Evolutionary conservation across 2,113 vertebrate genomes (phyloP).

Genomic region (Xyrauchen texanus): DNA sequence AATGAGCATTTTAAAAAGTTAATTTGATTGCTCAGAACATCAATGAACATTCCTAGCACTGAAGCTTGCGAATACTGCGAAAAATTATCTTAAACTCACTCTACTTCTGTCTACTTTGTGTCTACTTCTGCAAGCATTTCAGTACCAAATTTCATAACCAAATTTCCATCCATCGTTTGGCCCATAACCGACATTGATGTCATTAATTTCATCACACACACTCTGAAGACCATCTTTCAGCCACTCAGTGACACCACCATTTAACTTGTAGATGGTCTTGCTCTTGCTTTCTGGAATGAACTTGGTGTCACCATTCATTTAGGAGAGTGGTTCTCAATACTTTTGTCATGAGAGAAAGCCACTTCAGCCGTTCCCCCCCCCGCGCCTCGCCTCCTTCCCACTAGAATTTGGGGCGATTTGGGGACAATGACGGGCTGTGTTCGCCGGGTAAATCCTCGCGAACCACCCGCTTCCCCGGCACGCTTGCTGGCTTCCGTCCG

Average conservation of each 20-base stretch:
- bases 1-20: background rate
- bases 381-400: too few relatives aligned
- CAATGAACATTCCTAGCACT: slow-evolving; percentile 79
- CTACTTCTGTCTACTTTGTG: too few relatives aligned
- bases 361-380: too few relatives aligned
- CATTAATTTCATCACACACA: slow-evolving; percentile 95
- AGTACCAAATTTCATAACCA: slow-evolving; percentile 97
- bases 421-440: too few relatives aligned
- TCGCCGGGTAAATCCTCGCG: too few relatives aligned
- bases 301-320: slow-evolving; percentile 96
- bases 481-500: too few relatives aligned
- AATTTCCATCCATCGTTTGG: slow-evolving; percentile 89
- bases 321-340: too few relatives aligned
- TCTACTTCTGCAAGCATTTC: slow-evolving; percentile 95
- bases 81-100: slow-evolving; percentile 95
- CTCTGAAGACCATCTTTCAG: slow-evolving; percentile 93
- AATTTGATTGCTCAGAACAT: background rate
- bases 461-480: too few relatives aligned
- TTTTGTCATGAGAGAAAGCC: too few relatives aligned
- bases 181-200: slow-evolving; percentile 96
- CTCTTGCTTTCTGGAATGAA: slow-evolving; percentile 95
- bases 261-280: slow-evolving; percentile 97
- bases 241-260: slow-evolving; percentile 88
- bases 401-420: too few relatives aligned
- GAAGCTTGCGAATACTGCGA: slow-evolving; percentile 94